Evolutionary conservation across 2,113 vertebrate genomes (phyloP), one percentile per base, ranked within the genome.

Genomic region (Desmodus rotundus): DNA sequence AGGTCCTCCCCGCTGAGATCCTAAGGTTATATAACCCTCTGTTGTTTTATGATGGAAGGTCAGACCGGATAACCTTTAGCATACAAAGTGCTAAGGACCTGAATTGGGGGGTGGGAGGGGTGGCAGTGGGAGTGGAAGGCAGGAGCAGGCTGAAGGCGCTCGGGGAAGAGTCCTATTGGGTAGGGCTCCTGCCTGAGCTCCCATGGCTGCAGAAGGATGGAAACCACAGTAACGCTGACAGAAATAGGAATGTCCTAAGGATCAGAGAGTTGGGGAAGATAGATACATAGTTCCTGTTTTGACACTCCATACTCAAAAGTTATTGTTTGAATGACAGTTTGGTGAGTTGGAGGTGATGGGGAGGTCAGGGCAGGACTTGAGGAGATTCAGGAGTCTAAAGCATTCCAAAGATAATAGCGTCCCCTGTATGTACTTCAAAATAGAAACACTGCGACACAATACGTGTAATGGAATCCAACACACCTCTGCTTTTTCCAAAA

Each of bases 151-250:
- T 2, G 3, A 50, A 33, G 19, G 50, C 12, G 4, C 28, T 12
- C 20, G 15, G 1, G 45, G 19, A 45, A 56, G 68, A 22, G 19
- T 72, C 58, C 80, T 13, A 0, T 41, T 24, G 45, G 36, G 6
- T 0, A 20, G 45, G 41, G 52, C 0, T 13, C 58, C 28, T 1
- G 24, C 58, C 28, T 0, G 33, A 41, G 0, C 3, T 47, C 4
- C 77, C 45, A 5, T 0, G 9, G 54, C 45, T 13, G 0, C 2
- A n/a, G 9, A 26, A 17, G 4, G 5, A 41, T 38, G 56, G 68
- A 26, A 74, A 36, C 20, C 65, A 24, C 17, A 0, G 8, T 2
- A 20, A 58, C 1, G 3, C 2, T 4, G 36, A 81, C 52, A 81
- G 74, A 87, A 80, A 73, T 0, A 61, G 77, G 33, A 54, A 41